Conservation (phyloP, 2,113 vertebrate species). For the Engraulis encrasicolus region DNA sequence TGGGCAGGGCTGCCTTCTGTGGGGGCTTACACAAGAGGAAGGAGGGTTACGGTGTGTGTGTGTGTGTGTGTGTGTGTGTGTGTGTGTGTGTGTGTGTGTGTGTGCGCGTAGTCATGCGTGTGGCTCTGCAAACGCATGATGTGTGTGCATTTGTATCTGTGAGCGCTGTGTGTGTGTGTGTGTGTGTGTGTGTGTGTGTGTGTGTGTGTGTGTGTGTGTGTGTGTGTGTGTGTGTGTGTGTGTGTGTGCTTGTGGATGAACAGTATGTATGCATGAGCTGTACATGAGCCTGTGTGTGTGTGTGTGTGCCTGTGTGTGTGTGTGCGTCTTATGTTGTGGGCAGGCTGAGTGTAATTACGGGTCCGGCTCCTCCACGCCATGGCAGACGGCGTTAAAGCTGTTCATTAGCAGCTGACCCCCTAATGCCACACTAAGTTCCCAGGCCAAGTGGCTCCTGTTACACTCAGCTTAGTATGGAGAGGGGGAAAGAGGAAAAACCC, state of each 20-base stretch:
- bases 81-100: slow-evolving; percentile 34
- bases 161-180: neutral
- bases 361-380: slow-evolving; percentile 39
- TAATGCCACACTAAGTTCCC: slow-evolving; percentile 37
- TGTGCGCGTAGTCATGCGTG: no score
- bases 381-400: slow-evolving; percentile 54
- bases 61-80: neutral
- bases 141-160: no score
- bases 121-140: no score
- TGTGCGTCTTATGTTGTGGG: slow-evolving; percentile 32
- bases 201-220: neutral
- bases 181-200: slow-evolving; percentile 34
- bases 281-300: neutral
- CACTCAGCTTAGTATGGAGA: neutral
- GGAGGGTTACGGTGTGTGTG: slow-evolving; percentile 26
- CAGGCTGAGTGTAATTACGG: slow-evolving; percentile 24
- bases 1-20: neutral
- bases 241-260: slow-evolving; percentile 38
- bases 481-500: slow-evolving; percentile 20
- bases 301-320: neutral
- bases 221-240: neutral
- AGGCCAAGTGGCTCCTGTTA: slow-evolving; percentile 36
- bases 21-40: neutral
- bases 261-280: no score
- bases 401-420: slow-evolving; percentile 57